phyloP scores from a whole-genome alignment of 2,797 vertebrate species.

The Etheostoma perlongum region DNA sequence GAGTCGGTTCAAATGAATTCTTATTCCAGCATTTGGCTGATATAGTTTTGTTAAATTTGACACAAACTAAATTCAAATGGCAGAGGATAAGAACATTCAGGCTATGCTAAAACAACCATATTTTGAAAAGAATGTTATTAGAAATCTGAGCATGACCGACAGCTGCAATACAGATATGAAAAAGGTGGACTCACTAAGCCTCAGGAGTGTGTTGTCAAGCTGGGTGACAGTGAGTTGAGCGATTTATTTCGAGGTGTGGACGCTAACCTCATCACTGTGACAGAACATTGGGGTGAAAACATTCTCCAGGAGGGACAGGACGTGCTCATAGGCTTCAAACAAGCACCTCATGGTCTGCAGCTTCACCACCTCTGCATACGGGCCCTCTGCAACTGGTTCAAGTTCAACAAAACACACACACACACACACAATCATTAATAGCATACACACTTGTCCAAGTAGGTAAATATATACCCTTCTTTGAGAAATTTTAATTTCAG shows the following conservation, averaged over 20 bases:
- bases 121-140: slow-evolving; percentile 4
- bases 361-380: slow-evolving; percentile 92
- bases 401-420: neutral
- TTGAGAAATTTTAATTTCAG: neutral
- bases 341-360: slow-evolving; percentile 97
- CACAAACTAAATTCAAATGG: neutral
- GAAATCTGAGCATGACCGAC: neutral
- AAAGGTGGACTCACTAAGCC: neutral
- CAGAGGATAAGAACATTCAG: neutral
- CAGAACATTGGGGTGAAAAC: slow-evolving; percentile 99
- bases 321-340: slow-evolving; percentile 98
- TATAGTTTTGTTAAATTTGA: neutral
- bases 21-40: slow-evolving; percentile 11
- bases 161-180: slow-evolving; percentile 2
- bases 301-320: slow-evolving; percentile 95
- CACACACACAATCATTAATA: neutral
- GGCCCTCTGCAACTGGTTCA: slow-evolving; percentile 92
- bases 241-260: slow-evolving; percentile 3
- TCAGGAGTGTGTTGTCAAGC: neutral
- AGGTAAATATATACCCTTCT: neutral
- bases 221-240: neutral
- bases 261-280: slow-evolving; percentile 94
- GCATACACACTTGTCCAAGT: neutral
- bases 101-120: neutral
- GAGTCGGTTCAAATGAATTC: slow-evolving; percentile 35